Evolutionary conservation across 1,140 invertebrate species (phyloP), one percentile per base, ranked within the genome.

Genomic region (Homalodisca vitripennis): DNA sequence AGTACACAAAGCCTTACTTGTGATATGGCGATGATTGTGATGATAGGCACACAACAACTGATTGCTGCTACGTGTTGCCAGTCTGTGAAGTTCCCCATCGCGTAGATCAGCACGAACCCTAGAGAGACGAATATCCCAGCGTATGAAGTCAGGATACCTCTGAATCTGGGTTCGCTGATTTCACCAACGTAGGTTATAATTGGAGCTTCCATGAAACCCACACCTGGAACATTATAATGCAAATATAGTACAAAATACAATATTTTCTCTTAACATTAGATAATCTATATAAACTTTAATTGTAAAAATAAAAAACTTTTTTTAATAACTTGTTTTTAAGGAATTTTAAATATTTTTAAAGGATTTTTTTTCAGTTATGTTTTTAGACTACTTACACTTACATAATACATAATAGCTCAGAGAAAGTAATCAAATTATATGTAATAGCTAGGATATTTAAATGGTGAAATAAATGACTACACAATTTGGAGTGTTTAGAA

Each of bases 181-280:
- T 85, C 84, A 3, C 82, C 83, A 3, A 85, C 79, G 70, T 85
- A 85, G 0, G 83, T 80, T 62, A 82, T 79, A 22, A 83, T 82
- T 2, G 84, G 83, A 3, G 83, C 84, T 51, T 77, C 76, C 81
- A 84, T 82, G 14, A 85, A 79, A 0, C 84, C 84, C 17, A 82
- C 80, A n/a, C 84, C 82, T 69, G 55, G 24, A 27, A 20, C 34
- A 41, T 41, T 17, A 41, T 41, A n/a, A n/a, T n/a, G n/a, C n/a
- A n/a, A n/a, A n/a, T n/a, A n/a, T n/a, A n/a, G n/a, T n/a, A n/a
- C n/a, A n/a, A n/a, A n/a, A n/a, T n/a, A n/a, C n/a, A n/a, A n/a
- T n/a, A n/a, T n/a, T n/a, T n/a, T n/a, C n/a, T n/a, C n/a, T n/a
- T n/a, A n/a, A n/a, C n/a, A n/a, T n/a, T n/a, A n/a, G n/a, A n/a